phyloP scores from a whole-genome alignment of 2,113 vertebrate species.

The Gymnocephalus cernua region DNA sequence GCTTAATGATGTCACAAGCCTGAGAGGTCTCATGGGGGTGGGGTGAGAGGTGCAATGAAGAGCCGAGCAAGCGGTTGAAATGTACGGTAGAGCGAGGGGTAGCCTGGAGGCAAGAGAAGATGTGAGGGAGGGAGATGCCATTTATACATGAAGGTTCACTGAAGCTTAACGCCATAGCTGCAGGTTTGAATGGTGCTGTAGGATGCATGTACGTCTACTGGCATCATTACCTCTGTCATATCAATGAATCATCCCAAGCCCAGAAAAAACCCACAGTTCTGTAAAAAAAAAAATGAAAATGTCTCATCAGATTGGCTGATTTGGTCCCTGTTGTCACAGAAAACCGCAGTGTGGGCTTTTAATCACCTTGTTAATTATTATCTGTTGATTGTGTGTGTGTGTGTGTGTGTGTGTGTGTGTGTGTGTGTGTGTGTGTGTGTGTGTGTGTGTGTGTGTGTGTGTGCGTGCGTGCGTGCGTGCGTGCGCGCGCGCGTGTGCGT shows the following conservation, averaged over 20 bases:
- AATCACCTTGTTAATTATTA: conserved; percentile 53
- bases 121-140: conserved; percentile 45
- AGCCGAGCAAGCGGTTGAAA: conserved; percentile 40
- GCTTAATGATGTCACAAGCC: conserved; percentile 79
- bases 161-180: conserved; percentile 53
- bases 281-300: conserved; percentile 13
- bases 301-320: conserved; percentile 22
- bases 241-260: conserved; percentile 53
- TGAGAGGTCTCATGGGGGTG: conserved; percentile 54
- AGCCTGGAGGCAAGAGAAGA: conserved; percentile 20
- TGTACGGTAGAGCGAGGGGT: conserved; percentile 5
- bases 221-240: conserved; percentile 69
- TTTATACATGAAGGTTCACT: conserved; percentile 51
- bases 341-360: conserved; percentile 36
- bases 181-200: conserved; percentile 54
- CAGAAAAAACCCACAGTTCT: conserved; percentile 23
- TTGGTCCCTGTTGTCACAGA: conserved; percentile 21
- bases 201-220: conserved; percentile 24
- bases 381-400: conserved; percentile 15
- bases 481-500: too few relatives aligned
- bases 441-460: conserved; percentile 13
- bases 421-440: conserved; percentile 27
- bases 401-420: conserved; percentile 26
- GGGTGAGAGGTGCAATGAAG: conserved; percentile 32
- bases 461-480: conserved; percentile 26